Evolutionary conservation across 2,888 invertebrate genomes (phyloP), one percentile per base, ranked within the genome.

Genomic region (Cosmia trapezina): DNA sequence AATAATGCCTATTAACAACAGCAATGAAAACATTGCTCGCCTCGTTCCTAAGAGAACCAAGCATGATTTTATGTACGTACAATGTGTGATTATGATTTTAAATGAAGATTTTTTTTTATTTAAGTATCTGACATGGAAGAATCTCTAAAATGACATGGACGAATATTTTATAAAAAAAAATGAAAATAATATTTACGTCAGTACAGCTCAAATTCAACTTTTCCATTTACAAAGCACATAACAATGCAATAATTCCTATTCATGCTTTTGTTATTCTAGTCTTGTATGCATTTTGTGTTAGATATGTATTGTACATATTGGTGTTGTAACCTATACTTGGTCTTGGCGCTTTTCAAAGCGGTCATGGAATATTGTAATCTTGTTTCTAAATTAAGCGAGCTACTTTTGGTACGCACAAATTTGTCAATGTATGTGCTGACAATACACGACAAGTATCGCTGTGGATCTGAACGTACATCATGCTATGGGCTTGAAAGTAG

Each of bases 221-320:
- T 22, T 62, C 74, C 62, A 62, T 73, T 73, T 62, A 51, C 33
- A 47, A 28, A 47, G 47, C 14, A 53, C 9, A 33, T 14, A 33
- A 63, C n/a, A 37, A 63, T 37, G n/a, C 19, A 74, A 60, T 53
- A 37, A 63, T 45, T 64, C 4, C 12, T 60, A 49, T 75, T 60
- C 28, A 45, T 74, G n/a, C n/a, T 37, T 73, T 64, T 54, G 65
- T 53, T 54, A 53, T 67, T 83, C 79, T 82, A 82, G 81, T 83
- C 83, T 67, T 64, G 73, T 73, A 66, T 63, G 73, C 68, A 73
- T 75, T 83, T 73, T 61, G 19, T 70, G 47, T 54, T 60, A 56
- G 45, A 17, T 41, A 12, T 51, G 19, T 53, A 62, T 43, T 51
- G 19, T 53, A 62, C 49, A 22, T 43, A 33, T 63, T 28, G 33